Evolutionary conservation across 2,888 invertebrate genomes (phyloP), one percentile per base, ranked within the genome.

Genomic region (Torymus aiolomorphi): DNA sequence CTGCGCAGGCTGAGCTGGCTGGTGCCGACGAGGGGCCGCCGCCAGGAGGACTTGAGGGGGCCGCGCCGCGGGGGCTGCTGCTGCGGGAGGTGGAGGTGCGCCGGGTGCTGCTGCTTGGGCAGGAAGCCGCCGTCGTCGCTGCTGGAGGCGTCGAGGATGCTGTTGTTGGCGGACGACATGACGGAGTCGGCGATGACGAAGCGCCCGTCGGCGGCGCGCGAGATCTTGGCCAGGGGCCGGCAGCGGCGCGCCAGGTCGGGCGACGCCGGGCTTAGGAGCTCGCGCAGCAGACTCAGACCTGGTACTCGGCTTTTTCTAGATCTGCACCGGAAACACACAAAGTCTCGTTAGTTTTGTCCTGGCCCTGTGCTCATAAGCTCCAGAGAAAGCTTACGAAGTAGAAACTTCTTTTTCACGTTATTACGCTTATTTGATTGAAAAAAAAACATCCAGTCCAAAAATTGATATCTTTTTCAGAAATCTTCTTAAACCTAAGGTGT

Each of bases 301-400:
- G 96, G 95, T 96, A 96, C 94, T 96, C 96, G 93, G 96, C 96
- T 94, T 95, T 96, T 94, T 94, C 96, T 95, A 95, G 95, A 94
- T 96, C 96, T 96, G 59, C 11, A 2, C 51, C n/a, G 57, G 61
- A 14, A 62, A 14, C 12, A 62, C 57, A n/a, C 61, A 75, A 11
- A 52, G 18, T 0, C 63, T 62, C 0, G 59, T 82, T 82, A 82
- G 67, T 74, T 65, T 69, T 18, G 0, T 42, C 0, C 4, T 16
- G 0, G 18, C 13, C 1, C 1, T 10, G 42, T 8, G 42, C 42
- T 49, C n/a, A 1, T 0, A 0, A 52, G 66, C 20, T 2, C 52
- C 70, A 13, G 16, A 49, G 14, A 69, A 69, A 59, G 52, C 51
- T 80, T 69, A 76, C 51, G 11, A 69, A 76, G 57, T 42, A 1